These are phyloP conservation scores for Vidua chalybeata DNA, from an alignment of 2,113 vertebrate species.

Conservation along the genomic window DNA sequence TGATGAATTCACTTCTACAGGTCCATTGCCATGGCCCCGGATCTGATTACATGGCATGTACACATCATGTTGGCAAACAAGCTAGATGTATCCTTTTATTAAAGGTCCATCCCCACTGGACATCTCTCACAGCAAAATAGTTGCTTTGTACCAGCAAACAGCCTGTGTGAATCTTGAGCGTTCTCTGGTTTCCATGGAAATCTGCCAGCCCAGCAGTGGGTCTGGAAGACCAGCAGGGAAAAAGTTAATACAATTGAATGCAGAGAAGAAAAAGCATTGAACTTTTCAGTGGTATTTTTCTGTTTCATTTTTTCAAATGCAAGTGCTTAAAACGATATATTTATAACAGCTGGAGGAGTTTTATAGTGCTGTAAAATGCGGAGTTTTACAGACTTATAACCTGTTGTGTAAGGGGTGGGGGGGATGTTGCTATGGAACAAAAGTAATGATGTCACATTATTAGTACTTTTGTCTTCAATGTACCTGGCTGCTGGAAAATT, in stretches of 20 bases:
- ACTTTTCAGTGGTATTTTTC: constrained; percentile 55
- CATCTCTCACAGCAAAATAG: neutral
- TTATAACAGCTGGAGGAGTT: constrained; percentile 70
- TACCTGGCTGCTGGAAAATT: constrained; percentile 54
- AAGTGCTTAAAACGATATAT: constrained; percentile 48
- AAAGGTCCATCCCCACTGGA: neutral
- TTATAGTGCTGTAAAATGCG: constrained; percentile 48
- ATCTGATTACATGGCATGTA: neutral
- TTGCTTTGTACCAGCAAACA: neutral
- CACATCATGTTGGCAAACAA: neutral
- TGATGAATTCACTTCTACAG: neutral
- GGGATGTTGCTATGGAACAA: constrained; percentile 56
- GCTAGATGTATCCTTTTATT: neutral
- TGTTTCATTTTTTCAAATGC: constrained; percentile 53
- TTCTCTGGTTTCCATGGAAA: constrained; percentile 25
- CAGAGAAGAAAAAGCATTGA: constrained; percentile 46
- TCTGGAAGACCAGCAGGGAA: constrained; percentile 46
- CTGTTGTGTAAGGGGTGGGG: constrained; percentile 50
- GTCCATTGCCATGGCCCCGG: neutral
- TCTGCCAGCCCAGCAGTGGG: constrained; percentile 45
- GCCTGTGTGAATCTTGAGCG: neutral
- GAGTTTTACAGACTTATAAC: constrained; percentile 61
- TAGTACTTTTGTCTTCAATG: constrained; percentile 55
- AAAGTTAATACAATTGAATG: constrained; percentile 58
- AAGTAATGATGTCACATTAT: constrained; percentile 65